Evolutionary conservation across 2,797 vertebrate genomes (phyloP).

Genomic region (Gambusia yucatana): DNA sequence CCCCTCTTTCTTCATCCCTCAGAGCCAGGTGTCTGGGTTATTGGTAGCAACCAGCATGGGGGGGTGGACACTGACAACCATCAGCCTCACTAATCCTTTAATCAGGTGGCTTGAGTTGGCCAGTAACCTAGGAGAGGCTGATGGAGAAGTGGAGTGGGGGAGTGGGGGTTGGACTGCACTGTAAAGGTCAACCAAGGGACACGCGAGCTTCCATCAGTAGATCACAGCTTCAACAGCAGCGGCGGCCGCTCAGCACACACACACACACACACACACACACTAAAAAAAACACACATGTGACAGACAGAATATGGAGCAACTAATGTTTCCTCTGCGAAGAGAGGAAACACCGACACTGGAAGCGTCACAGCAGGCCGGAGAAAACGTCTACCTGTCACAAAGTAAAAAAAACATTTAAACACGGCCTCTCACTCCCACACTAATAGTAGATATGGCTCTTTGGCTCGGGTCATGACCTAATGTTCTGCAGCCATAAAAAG

Average conservation of each 20-base stretch:
- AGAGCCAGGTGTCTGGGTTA: slow-evolving; percentile 67
- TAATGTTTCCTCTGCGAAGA: background rate
- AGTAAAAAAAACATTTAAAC: slow-evolving; percentile 56
- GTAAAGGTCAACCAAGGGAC: slow-evolving; percentile 79
- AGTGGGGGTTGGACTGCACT: slow-evolving; percentile 42
- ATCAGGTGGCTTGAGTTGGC: slow-evolving; percentile 78
- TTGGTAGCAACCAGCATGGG: slow-evolving; percentile 56
- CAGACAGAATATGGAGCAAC: background rate
- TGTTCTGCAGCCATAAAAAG: slow-evolving; percentile 75
- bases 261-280: too few species aligned
- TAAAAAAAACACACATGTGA: slow-evolving; percentile 10
- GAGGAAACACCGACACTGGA: slow-evolving; percentile 32
- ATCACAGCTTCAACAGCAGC: slow-evolving; percentile 62
- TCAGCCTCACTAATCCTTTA: slow-evolving; percentile 80
- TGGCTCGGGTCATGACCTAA: slow-evolving; percentile 63
- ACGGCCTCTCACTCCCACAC: slow-evolving; percentile 43
- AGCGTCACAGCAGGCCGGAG: slow-evolving; percentile 29
- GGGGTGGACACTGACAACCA: slow-evolving; percentile 76
- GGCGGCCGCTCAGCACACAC: slow-evolving; percentile 36
- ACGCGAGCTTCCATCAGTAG: slow-evolving; percentile 59
- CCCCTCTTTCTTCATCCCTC: slow-evolving; percentile 27
- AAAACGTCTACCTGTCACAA: slow-evolving; percentile 57
- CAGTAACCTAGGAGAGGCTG: slow-evolving; percentile 71
- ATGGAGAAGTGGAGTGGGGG: slow-evolving; percentile 62
- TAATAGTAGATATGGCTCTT: slow-evolving; percentile 61